Base-by-base conservation (phyloP, 2,888 invertebrate species). In the Ophion ventricosus region DNA sequence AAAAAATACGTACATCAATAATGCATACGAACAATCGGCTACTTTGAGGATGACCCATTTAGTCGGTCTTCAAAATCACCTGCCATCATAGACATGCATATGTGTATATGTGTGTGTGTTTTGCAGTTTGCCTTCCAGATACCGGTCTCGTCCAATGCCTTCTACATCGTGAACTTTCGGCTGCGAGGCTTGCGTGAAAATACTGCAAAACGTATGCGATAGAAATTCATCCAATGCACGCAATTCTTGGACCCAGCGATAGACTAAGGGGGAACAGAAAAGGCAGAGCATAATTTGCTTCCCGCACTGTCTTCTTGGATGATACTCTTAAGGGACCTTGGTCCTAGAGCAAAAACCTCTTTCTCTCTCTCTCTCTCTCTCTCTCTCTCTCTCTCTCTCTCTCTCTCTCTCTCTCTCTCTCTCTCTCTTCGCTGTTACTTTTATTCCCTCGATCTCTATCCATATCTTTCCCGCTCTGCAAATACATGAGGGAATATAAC, bases 401-500 rank as follows among this genome's bases (percentile, higher is more conserved):
- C 17, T 49, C 17, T 14, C 35, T 14, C 49, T 7, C 10, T 43
- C 43, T 43, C 43, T 43, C 43, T 11, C 43, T 43, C 11, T 7
- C 43, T 43, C 43, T 17, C 49, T 49, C 49, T 11, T 17, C 49
- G 17, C 49, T 56, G 20, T 49, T 56, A 79, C 59, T 79, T 72
- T 17, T 17, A 78, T 66, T 81, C 70, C 66, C 70, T 77, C 69
- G 61, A 76, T 80, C 69, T 59, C 75, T 11, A 20, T 74, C 40
- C 64, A 35, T 49, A 26, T 67, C 66, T 49, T 35, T 23, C 35
- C 54, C 26, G 29, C 67, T 74, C 70, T 66, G 76, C 78, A 85
- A 84, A 83, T 85, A 84, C 80, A 77, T n/a, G 73, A 82, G 67
- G 67, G 78, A 82, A 82, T 77, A 80, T 61, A 67, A 67, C 56